Base-by-base conservation (phyloP, 2,888 invertebrate genomes). In the Ichneumoninae sp. region DNA sequence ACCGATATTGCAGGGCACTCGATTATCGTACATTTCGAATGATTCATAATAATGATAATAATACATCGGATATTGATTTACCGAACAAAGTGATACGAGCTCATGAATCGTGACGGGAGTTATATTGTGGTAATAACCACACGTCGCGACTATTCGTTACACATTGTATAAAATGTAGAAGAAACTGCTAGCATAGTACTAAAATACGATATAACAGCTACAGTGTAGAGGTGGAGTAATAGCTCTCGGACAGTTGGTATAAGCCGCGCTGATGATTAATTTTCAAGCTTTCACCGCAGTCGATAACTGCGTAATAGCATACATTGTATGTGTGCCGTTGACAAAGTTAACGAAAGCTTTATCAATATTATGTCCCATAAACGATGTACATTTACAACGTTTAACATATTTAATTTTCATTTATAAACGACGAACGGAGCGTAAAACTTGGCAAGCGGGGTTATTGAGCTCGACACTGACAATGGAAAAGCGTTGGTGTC, bases 391-490 rank as follows among this genome's bases (percentile, higher is more conserved):
- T 54, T 22, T 16, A 4, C 44, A 4, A 4, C 44, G 44, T 16
- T 47, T 47, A 47, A 47, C 3, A 47, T 47, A 40, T 47, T 7
- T 6, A 44, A 1, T 6, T 30, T 74, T 78, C 69, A 78, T 84
- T 81, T 74, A 70, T 78, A 36, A 52, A 36, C n/a, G 4, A 60
- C 33, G 26, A 73, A 77, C 30, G 65, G 54, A 77, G 73, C 65
- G 73, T 68, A 69, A 77, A 84, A 47, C 47, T 74, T 66, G 26
- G 30, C 60, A 54, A 73, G 75, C 65, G 81, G 70, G 87, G 87
- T 87, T 84, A 87, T 84, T 87, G 87, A 78, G 87, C 87, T 73
- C 83, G 80, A 65, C 81, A 81, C 71, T 85, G 84, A 86, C 81
- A 77, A 79, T 81, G 74, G 70, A 75, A 70, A 71, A 63, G 85